Percentiles rank a stretch among this genome's conserved stretches.
Evolutionary conservation across 92 coral and sea anemone species (phyloP).

Genomic region (Meandrina meandrites): DNA sequence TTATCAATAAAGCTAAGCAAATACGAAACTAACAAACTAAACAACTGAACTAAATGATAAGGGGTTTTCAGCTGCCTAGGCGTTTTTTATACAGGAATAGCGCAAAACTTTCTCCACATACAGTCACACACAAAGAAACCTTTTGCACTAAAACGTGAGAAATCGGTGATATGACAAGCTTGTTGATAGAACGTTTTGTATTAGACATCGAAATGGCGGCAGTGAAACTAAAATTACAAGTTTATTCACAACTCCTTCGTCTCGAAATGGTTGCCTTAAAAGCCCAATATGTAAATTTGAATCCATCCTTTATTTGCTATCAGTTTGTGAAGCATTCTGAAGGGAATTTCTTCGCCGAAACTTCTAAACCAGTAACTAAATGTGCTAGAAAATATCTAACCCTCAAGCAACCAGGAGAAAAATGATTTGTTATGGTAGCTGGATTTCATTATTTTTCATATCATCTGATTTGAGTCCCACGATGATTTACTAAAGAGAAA

Average conservation of each 20-base stretch:
- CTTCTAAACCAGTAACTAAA: background rate
- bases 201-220: background rate
- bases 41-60: background rate
- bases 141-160: no score
- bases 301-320: background rate
- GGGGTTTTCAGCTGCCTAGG: background rate
- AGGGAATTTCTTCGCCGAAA: background rate
- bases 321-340: background rate
- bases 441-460: background rate
- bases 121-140: background rate
- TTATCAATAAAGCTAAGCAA: conserved; percentile 1
- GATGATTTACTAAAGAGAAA: background rate
- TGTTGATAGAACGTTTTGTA: background rate
- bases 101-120: background rate
- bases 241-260: background rate
- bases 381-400: background rate
- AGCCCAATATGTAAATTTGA: background rate
- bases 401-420: background rate
- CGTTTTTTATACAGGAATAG: background rate
- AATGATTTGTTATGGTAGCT: background rate
- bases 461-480: background rate
- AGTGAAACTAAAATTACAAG: background rate
- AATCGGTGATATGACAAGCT: background rate
- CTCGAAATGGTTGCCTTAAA: background rate
- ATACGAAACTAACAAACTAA: background rate